Conservation (phyloP, 2,797 vertebrate species). For the Benthosema pterotum region DNA sequence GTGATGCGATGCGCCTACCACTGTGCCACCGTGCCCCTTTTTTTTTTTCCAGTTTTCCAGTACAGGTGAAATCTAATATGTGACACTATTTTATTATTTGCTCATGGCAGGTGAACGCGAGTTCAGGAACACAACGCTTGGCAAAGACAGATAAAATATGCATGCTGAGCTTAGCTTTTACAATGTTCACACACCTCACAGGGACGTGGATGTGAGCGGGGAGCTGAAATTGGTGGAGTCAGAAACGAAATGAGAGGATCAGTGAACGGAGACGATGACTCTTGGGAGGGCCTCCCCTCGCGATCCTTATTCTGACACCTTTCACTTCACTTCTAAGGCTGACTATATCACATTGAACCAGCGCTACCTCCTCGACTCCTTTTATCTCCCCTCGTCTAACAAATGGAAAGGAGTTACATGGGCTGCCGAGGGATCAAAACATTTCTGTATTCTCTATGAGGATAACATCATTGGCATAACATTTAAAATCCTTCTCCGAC, state of each 20-base stretch:
- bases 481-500: too few species aligned
- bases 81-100: constrained; percentile 6
- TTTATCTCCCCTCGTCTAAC: constrained; percentile 1
- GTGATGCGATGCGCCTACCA: too few species aligned
- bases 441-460: background rate
- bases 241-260: constrained; percentile 45
- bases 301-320: constrained; percentile 25
- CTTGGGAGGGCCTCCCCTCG: constrained; percentile 6
- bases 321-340: constrained; percentile 19
- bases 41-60: constrained; percentile 17
- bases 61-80: constrained; percentile 22
- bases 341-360: constrained; percentile 5
- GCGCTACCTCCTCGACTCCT: background rate
- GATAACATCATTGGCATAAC: too few species aligned
- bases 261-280: constrained; percentile 44
- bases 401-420: background rate
- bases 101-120: constrained; percentile 10
- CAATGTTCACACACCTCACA: background rate
- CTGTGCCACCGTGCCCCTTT: too few species aligned
- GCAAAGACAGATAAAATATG: constrained; percentile 26
- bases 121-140: constrained; percentile 6
- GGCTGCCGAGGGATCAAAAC: background rate
- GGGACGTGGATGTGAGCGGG: too few species aligned
- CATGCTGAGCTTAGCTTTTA: constrained; percentile 10
- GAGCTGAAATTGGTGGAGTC: constrained; percentile 36